phyloP scores from a whole-genome alignment of 2,888 invertebrate species.

The Tetranychus truncatus region DNA sequence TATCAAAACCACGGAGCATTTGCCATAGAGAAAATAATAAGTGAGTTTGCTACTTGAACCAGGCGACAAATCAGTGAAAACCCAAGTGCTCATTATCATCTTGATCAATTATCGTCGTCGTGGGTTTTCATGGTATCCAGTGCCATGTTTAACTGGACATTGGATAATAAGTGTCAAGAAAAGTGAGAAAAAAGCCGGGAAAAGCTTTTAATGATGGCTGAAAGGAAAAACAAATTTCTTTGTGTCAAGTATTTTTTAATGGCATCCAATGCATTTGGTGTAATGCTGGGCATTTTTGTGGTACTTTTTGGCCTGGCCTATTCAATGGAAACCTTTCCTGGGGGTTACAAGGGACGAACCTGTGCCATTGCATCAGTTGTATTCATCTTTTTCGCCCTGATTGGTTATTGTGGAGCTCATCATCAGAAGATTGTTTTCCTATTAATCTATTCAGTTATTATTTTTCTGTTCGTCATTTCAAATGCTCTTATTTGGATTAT shows the following conservation, averaged over 20 bases:
- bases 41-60: too few relatives aligned
- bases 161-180: not conserved
- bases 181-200: not conserved
- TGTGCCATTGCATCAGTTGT: slow-evolving; percentile 22
- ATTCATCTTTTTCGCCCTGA: slow-evolving; percentile 13
- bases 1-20: too few relatives aligned
- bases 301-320: slow-evolving; percentile 23
- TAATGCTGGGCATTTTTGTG: slow-evolving; percentile 22
- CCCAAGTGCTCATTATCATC: not conserved
- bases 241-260: slow-evolving; percentile 23
- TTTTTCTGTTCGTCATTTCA: slow-evolving; percentile 19
- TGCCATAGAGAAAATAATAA: too few relatives aligned
- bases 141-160: not conserved
- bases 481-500: slow-evolving; percentile 21
- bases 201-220: not conserved
- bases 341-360: slow-evolving; percentile 21
- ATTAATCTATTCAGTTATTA: slow-evolving; percentile 19
- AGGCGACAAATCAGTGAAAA: not conserved
- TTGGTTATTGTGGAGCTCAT: slow-evolving; percentile 23
- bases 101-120: too few relatives aligned
- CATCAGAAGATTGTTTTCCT: slow-evolving; percentile 22
- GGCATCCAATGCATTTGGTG: slow-evolving; percentile 21
- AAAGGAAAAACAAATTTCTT: slow-evolving; percentile 6
- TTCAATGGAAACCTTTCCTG: slow-evolving; percentile 18
- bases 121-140: not conserved